Conservation (phyloP, 2,797 vertebrate genomes). For the Avahi laniger region DNA sequence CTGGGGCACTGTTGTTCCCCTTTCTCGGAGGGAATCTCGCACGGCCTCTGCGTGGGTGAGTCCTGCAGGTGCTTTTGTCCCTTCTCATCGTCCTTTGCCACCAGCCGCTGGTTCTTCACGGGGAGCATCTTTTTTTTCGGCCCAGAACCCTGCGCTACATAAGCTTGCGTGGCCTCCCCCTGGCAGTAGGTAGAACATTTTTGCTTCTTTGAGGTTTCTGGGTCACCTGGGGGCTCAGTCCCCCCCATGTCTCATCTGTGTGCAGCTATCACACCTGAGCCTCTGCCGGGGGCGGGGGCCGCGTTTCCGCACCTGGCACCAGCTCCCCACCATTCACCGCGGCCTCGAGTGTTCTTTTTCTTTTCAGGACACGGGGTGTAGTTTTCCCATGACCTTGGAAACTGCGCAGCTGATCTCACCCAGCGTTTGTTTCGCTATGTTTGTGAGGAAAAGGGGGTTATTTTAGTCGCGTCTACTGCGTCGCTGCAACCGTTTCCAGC, state of each 20-base stretch:
- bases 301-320: too few species aligned
- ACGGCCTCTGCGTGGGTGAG: background rate
- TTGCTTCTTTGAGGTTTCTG: too few species aligned
- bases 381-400: background rate
- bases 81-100: background rate
- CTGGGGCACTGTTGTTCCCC: too few species aligned
- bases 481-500: background rate
- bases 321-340: accelerated
- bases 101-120: background rate
- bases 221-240: background rate
- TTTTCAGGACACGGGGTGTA: background rate
- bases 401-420: too few species aligned
- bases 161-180: background rate
- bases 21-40: background rate
- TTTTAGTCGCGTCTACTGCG: too few species aligned
- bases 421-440: accelerated
- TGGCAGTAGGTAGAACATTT: background rate
- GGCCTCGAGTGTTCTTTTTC: too few species aligned
- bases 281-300: too few species aligned
- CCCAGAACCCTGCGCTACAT: background rate
- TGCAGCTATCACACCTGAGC: accelerated
- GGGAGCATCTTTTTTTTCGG: background rate
- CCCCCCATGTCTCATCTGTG: too few species aligned
- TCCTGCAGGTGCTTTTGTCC: too few species aligned
- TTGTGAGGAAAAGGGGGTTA: background rate